Percentiles rank a stretch among this genome's conserved stretches.
These are phyloP conservation scores for Syrmaticus mikado DNA, from an alignment of 2,113 vertebrate species.

Conservation along the genomic window DNA sequence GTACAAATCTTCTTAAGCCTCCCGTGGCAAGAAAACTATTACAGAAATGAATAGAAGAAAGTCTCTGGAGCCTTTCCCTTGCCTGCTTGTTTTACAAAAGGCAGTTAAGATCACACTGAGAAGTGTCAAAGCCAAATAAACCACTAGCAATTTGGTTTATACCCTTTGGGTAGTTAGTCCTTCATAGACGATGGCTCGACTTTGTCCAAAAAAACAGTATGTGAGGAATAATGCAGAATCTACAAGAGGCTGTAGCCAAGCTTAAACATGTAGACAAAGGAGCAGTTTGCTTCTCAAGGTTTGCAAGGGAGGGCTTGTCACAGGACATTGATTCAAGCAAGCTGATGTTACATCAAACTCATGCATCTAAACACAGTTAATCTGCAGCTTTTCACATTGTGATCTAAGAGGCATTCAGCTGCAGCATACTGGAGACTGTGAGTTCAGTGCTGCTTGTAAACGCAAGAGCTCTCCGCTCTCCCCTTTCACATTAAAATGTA, in stretches of 20 bases:
- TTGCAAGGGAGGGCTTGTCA: conserved; percentile 68
- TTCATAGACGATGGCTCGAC: conserved; percentile 64
- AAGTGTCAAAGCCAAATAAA: conserved; percentile 78
- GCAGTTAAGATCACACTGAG: conserved; percentile 77
- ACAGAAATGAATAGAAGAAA: conserved; percentile 79
- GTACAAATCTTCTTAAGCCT: conserved; percentile 81
- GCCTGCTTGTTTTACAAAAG: conserved; percentile 78
- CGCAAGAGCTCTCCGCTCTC: neutral
- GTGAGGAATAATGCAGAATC: conserved; percentile 61
- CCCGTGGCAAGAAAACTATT: conserved; percentile 81
- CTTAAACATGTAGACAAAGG: conserved; percentile 67
- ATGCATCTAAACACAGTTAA: conserved; percentile 62
- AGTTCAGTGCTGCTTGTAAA: conserved; percentile 21
- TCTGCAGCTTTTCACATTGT: conserved; percentile 59
- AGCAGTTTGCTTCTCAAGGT: conserved; percentile 58
- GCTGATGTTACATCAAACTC: conserved; percentile 65
- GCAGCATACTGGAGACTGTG: neutral
- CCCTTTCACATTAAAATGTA: conserved; percentile 35
- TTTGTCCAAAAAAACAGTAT: conserved; percentile 65
- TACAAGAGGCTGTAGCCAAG: conserved; percentile 44
- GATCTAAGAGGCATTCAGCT: conserved; percentile 39
- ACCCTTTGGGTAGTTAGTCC: conserved; percentile 71
- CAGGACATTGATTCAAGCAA: conserved; percentile 71
- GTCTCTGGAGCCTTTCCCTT: conserved; percentile 75
- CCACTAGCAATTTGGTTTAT: conserved; percentile 68